Evolutionary conservation across 2,888 invertebrate genomes (phyloP), one percentile per base, ranked within the genome.

Genomic region (Chymomyza caudatula): DNA sequence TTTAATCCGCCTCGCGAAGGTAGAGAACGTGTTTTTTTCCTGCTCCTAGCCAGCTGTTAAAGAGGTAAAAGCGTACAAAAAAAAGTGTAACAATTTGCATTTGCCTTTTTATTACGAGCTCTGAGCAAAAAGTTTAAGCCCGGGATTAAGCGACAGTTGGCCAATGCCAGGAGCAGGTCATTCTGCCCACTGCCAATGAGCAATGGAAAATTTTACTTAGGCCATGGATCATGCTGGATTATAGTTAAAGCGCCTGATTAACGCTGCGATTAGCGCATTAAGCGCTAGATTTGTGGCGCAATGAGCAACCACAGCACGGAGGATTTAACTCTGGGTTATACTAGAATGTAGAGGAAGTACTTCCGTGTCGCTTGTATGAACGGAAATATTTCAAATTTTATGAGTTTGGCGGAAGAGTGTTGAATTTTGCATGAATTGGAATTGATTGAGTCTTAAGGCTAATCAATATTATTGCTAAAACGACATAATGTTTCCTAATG

Each of bases 211-310:
- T 65, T 58, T 62, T 70, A 66, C 67, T 68, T 68, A 67, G 59
- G 66, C 52, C 67, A 67, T 81, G 78, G 78, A 71, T 71, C 71
- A 22, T 20, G 20, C 63, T 59, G 80, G 85, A 85, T 81, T 81
- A 81, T 78, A 85, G 82, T 85, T 81, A 85, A 68, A 19, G 55
- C 73, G 70, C 49, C 67, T 69, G 82, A 81, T 79, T 82, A 78
- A 57, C 51, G 53, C 60, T 66, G 60, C 56, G 79, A 68, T 71
- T 75, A 75, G 69, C 78, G 85, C 77, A 68, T 64, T 73, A 77
- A 81, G 70, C 68, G 49, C 43, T 56, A 56, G 62, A 60, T 64
- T 43, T 64, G 76, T 82, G 85, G 79, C 72, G 85, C 79, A 85
- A 85, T 52, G 60, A 67, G 63, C 67, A 68, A 71, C 74, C 74